Evolutionary conservation across 2,113 vertebrate species (phyloP).

Genomic region (Furnarius figulus): DNA sequence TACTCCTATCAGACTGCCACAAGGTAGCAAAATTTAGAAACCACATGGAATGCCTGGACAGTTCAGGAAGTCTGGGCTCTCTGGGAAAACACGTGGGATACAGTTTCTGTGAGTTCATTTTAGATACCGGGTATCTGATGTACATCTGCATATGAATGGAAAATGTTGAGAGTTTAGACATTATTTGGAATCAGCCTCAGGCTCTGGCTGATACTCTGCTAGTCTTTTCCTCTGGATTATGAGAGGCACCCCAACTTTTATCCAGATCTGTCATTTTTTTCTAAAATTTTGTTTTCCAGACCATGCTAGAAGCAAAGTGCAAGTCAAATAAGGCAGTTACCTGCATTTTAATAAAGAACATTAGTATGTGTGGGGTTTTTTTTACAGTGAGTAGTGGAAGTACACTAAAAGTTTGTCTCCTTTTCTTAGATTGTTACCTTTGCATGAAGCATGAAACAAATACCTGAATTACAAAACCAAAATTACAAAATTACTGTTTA

Average conservation of each 20-base stretch:
- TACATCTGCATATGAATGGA: not conserved
- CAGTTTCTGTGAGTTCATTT: not conserved
- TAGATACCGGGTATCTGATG: not conserved
- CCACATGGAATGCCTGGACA: not conserved
- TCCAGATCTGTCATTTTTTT: not conserved
- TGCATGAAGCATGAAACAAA: not conserved
- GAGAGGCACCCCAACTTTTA: not conserved
- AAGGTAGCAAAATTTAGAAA: not conserved
- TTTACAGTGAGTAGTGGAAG: not conserved
- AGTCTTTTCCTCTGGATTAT: not conserved
- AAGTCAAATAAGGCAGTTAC: not conserved
- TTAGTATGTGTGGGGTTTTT: not conserved
- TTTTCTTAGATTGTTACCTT: not conserved
- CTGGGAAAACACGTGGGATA: accelerated
- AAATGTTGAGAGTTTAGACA: not conserved
- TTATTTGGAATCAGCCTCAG: not conserved
- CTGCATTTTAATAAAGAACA: not conserved
- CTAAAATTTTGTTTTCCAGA: not conserved
- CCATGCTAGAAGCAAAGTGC: not conserved
- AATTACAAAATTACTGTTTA: not conserved
- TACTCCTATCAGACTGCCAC: not conserved
- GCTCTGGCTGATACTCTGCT: not conserved
- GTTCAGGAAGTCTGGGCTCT: not conserved
- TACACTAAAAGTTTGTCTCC: not conserved
- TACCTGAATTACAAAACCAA: not conserved